A percentile compares a stretch with the other conserved stretches of the same genome.
Conservation (phyloP, 2,797 vertebrate species). For the Semotilus atromaculatus region DNA sequence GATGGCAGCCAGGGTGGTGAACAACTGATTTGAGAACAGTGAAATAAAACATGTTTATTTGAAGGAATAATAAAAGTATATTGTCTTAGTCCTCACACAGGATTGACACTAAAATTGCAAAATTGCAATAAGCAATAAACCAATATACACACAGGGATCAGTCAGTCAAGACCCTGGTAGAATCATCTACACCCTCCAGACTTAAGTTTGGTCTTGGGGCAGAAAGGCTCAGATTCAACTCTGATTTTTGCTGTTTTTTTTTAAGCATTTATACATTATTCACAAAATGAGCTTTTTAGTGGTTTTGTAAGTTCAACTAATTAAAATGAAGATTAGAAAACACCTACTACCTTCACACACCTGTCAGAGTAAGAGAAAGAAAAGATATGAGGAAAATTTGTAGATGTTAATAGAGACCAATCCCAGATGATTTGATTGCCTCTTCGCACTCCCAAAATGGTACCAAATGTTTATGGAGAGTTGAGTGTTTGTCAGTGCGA, state of each 20-base stretch:
- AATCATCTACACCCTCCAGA: constrained; percentile 57
- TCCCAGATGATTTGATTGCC: constrained; percentile 8
- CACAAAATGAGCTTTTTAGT: constrained; percentile 81
- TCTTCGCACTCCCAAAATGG: constrained; percentile 53
- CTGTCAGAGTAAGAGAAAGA: constrained; percentile 62
- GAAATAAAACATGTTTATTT: constrained; percentile 61
- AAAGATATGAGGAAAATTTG: constrained; percentile 60
- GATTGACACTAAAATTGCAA: constrained; percentile 58
- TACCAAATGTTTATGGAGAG: constrained; percentile 68
- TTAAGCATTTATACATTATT: constrained; percentile 82
- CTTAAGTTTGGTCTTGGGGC: constrained; percentile 63
- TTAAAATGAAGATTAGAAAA: constrained; percentile 63
- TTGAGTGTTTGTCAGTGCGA: constrained; percentile 3
- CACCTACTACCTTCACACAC: constrained; percentile 79
- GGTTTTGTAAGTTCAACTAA: constrained; percentile 73
- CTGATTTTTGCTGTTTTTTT: constrained; percentile 66
- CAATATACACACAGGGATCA: constrained; percentile 78
- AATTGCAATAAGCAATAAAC: constrained; percentile 69
- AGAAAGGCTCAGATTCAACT: constrained; percentile 79
- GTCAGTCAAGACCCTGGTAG: constrained; percentile 62
- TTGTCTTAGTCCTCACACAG: constrained; percentile 55
- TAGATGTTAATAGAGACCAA: constrained; percentile 16
- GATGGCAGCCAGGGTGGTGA: constrained; percentile 63
- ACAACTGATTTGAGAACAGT: constrained; percentile 56
- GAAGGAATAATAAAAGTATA: constrained; percentile 61